These are phyloP conservation scores for Neria commutata DNA, from an alignment of 2,888 invertebrate species.

Conservation along the genomic window DNA sequence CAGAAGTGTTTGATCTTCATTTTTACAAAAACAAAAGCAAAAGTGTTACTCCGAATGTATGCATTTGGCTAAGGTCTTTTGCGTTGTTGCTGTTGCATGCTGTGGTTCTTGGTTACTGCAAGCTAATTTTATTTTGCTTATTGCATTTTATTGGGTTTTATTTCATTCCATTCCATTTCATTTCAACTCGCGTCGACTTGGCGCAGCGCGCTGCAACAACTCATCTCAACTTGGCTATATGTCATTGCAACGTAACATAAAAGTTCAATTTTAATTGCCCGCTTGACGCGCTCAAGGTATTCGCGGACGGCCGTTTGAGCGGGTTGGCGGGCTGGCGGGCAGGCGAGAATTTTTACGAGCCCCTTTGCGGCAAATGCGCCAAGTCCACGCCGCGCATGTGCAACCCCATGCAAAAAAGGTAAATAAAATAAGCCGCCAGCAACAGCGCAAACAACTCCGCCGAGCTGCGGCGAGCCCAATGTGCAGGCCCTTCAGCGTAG, in stretches of 20 bases:
- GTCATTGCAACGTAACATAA: constrained; percentile 59
- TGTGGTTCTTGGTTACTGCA: no score
- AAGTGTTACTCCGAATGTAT: no score
- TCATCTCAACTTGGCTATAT: constrained; percentile 45
- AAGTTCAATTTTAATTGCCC: constrained; percentile 59
- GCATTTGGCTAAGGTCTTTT: no score
- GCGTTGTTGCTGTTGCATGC: no score
- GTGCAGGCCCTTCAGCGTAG: not conserved
- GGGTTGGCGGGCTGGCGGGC: no score
- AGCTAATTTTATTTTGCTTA: constrained; percentile 20
- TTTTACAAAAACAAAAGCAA: no score
- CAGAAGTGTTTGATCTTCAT: no score
- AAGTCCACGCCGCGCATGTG: constrained; percentile 29
- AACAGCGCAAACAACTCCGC: not conserved
- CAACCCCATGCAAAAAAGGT: not conserved
- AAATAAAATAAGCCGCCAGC: not conserved
- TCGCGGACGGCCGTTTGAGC: no score
- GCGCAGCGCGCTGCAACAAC: no score
- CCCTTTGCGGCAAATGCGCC: constrained; percentile 55
- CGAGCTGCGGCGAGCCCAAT: not conserved
- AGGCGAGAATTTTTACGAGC: constrained; percentile 58
- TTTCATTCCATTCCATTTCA: constrained; percentile 42
- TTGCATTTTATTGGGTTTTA: constrained; percentile 27
- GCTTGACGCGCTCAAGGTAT: constrained; percentile 57
- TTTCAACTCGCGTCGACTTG: constrained; percentile 5